Evolutionary conservation across 2,888 invertebrate species (phyloP).

Genomic region (Coleophora deauratella): DNA sequence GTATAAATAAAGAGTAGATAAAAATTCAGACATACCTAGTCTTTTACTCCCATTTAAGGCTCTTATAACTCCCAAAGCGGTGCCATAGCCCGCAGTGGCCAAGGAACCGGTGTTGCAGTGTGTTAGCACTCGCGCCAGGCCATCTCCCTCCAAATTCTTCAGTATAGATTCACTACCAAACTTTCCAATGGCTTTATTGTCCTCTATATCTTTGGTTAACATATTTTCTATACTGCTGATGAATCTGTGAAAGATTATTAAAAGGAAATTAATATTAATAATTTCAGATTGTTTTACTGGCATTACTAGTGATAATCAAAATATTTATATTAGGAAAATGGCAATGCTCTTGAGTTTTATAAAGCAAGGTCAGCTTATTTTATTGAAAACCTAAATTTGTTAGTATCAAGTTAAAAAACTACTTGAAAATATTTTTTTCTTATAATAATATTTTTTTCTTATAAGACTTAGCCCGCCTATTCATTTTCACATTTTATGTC

Average conservation of each 20-base stretch:
- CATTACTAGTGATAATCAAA: too few species aligned
- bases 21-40: constrained; percentile 72
- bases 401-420: too few species aligned
- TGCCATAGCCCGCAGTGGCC: constrained; percentile 97
- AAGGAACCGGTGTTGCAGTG: constrained; percentile 99
- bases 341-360: too few species aligned
- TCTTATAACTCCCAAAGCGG: constrained; percentile 96
- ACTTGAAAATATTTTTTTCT: too few species aligned
- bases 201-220: constrained; percentile 88
- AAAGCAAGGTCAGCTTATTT: too few species aligned
- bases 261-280: neutral
- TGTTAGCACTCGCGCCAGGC: constrained; percentile 85
- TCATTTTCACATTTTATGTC: too few species aligned
- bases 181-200: constrained; percentile 90
- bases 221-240: constrained; percentile 84
- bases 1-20: too few species aligned
- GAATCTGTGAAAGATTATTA: constrained; percentile 74
- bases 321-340: too few species aligned
- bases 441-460: too few species aligned
- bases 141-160: constrained; percentile 69
- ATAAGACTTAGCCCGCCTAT: too few species aligned
- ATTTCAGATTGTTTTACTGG: too few species aligned
- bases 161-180: constrained; percentile 88
- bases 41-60: constrained; percentile 81
- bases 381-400: too few species aligned